Conservation (phyloP, 2,888 invertebrate genomes). For the Limenitis camilla region DNA sequence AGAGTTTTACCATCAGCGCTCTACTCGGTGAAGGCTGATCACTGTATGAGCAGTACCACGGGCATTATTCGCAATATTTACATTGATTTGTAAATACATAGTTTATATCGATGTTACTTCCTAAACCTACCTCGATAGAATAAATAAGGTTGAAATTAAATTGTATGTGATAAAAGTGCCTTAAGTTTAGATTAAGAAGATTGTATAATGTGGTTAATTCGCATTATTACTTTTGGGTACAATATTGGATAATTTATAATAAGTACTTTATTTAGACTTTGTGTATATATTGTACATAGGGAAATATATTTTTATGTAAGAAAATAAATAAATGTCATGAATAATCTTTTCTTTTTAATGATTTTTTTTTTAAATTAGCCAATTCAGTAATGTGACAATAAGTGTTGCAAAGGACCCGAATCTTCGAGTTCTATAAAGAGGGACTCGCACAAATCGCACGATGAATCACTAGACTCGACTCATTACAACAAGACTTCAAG, state of each 20-base stretch:
- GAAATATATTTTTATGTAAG: slow-evolving; percentile 13
- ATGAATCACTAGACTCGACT: no score
- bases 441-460: no score
- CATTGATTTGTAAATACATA: slow-evolving; percentile 21
- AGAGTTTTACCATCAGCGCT: slow-evolving; percentile 69
- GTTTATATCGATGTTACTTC: slow-evolving; percentile 20
- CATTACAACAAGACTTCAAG: no score
- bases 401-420: no score
- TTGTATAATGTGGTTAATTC: neutral
- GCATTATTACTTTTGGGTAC: slow-evolving; percentile 1
- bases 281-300: slow-evolving; percentile 25
- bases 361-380: neutral
- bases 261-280: slow-evolving; percentile 2
- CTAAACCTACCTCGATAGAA: slow-evolving; percentile 30
- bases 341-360: neutral
- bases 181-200: slow-evolving; percentile 28
- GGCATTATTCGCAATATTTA: slow-evolving; percentile 25
- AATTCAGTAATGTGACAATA: no score
- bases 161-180: slow-evolving; percentile 59
- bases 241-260: slow-evolving; percentile 13
- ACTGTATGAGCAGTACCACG: neutral
- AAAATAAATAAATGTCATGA: slow-evolving; percentile 11
- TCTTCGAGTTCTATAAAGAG: no score
- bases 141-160: slow-evolving; percentile 14
- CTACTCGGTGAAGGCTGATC: slow-evolving; percentile 65